A percentile compares a stretch with the other conserved stretches of the same genome.
Evolutionary conservation across 2,888 invertebrate species (phyloP).

Genomic region (Parthenolecanium corni): DNA sequence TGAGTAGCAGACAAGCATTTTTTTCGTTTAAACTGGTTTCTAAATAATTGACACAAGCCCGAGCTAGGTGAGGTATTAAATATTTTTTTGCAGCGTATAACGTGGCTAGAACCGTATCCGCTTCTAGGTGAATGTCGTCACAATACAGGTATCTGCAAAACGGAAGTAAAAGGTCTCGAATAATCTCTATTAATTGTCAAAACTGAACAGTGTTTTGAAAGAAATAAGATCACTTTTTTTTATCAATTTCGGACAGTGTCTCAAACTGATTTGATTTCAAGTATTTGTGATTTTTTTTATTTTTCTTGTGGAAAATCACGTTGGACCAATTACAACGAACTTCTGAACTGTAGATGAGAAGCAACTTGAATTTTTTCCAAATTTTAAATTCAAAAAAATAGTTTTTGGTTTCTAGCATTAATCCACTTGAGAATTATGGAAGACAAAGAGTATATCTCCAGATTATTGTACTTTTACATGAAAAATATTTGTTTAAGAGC

Average conservation of each 20-base stretch:
- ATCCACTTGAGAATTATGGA: no score
- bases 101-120: conserved; percentile 87
- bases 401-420: no score
- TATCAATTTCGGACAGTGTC: no score
- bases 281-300: no score
- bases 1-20: conserved; percentile 88
- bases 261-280: neutral
- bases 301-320: no score
- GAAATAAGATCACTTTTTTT: neutral
- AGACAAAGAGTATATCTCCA: no score
- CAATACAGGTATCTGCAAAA: conserved; percentile 82
- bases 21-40: conserved; percentile 91
- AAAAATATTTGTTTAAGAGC: no score
- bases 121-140: conserved; percentile 90
- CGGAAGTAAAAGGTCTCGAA: conserved; percentile 28
- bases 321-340: no score
- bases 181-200: neutral
- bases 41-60: conserved; percentile 86
- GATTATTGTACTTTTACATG: no score
- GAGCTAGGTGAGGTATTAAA: conserved; percentile 85
- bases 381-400: no score
- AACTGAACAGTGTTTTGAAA: neutral
- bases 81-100: conserved; percentile 95
- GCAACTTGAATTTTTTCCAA: no score
- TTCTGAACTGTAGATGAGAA: no score